A percentile compares a stretch with the other conserved stretches of the same genome.
phyloP scores from a whole-genome alignment of 1,140 invertebrate genomes.

The Camponotus pennsylvanicus region DNA sequence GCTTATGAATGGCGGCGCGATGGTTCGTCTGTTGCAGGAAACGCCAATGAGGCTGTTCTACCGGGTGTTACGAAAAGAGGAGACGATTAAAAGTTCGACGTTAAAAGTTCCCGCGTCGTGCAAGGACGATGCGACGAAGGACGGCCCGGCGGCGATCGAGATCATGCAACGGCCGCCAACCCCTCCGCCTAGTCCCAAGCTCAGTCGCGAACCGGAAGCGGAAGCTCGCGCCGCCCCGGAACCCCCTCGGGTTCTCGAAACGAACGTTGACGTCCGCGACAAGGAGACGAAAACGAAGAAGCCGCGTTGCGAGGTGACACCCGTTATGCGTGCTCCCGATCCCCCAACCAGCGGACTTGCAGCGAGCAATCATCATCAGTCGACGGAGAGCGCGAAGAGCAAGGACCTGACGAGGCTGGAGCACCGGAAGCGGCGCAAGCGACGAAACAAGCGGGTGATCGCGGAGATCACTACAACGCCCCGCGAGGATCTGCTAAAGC shows the following conservation, averaged over 20 bases:
- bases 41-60: constrained; percentile 82
- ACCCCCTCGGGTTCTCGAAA: constrained; percentile 49
- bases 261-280: constrained; percentile 59
- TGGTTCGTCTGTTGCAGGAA: constrained; percentile 76
- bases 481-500: constrained; percentile 81
- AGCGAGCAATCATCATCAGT: constrained; percentile 24
- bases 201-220: constrained; percentile 61
- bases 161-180: constrained; percentile 82
- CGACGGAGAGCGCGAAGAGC: constrained; percentile 61
- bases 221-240: constrained; percentile 23
- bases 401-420: constrained; percentile 77
- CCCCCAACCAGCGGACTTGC: constrained; percentile 42
- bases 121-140: constrained; percentile 39
- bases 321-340: constrained; percentile 79
- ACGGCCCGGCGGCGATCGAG: constrained; percentile 74
- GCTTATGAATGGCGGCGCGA: constrained; percentile 54
- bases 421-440: constrained; percentile 81
- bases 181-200: constrained; percentile 82
- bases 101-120: constrained; percentile 55
- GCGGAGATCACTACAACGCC: constrained; percentile 83
- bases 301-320: constrained; percentile 83
- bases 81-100: not conserved
- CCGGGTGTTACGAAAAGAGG: constrained; percentile 75
- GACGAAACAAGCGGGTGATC: constrained; percentile 82
- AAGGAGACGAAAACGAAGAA: constrained; percentile 81